A percentile compares a stretch with the other conserved stretches of the same genome.
These are phyloP conservation scores for Hippopotamyrus pictus DNA, from an alignment of 2,797 vertebrate genomes.

Conservation along the genomic window DNA sequence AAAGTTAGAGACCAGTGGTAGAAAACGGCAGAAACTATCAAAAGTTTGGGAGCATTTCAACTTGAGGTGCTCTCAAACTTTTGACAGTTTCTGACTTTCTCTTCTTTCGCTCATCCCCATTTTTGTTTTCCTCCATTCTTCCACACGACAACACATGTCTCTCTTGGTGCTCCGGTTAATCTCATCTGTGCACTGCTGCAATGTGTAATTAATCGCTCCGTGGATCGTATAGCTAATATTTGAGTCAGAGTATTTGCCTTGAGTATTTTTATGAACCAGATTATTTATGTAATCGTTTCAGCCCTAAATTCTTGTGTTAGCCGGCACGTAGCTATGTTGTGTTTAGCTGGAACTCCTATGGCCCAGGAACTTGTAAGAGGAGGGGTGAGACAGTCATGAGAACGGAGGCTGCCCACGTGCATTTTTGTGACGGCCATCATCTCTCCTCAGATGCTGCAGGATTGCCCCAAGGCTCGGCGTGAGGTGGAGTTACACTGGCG, in stretches of 20 bases:
- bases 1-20: background rate
- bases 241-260: background rate
- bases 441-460: conserved; percentile 81
- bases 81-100: background rate
- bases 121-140: background rate
- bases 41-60: background rate
- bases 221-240: background rate
- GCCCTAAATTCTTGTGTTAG: background rate
- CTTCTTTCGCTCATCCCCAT: background rate
- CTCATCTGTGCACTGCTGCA: background rate
- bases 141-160: background rate
- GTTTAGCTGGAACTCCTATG: background rate
- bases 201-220: background rate
- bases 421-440: background rate
- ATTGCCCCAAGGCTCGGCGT: conserved; percentile 86
- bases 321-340: background rate
- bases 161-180: background rate
- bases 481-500: conserved; percentile 95
- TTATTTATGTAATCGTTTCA: background rate
- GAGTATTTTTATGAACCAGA: background rate
- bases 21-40: background rate
- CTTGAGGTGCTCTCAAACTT: background rate
- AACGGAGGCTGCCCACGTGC: background rate
- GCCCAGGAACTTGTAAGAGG: background rate
- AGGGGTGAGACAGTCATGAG: background rate